Evolutionary conservation across 2,113 vertebrate species (phyloP), one percentile per base, ranked within the genome.

Genomic region (Corvus hawaiiensis): DNA sequence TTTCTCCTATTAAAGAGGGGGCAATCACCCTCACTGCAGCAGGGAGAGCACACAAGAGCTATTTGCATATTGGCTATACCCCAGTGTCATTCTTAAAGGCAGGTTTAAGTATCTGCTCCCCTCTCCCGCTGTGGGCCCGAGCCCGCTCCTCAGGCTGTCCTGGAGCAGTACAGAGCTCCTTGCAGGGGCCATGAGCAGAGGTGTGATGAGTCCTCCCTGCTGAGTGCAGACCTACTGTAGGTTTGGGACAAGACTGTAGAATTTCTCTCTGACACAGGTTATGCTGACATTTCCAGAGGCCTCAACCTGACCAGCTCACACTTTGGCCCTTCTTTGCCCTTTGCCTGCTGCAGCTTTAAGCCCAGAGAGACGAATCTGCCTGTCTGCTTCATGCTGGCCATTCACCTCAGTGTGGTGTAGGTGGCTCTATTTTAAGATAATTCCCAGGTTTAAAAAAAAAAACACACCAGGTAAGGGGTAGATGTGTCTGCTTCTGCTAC

Each of bases 391-490:
- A 0, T 14, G 33, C 69, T 75, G 78, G 41, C 33, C 54, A 23
- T 20, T 48, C 62, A 35, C 30, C 24, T 58, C 5, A 3, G 33
- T 0, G 0, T 22, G 44, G 39, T 1, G 23, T 82, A 72, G 89
- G 85, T 0, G 24, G 83, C 14, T 93, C 52, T 92, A 85, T 79
- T 88, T 88, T 83, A 84, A 87, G 78, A 30, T 55, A 75, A 87
- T 63, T 82, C 32, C 5, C 62, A 74, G 51, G 48, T 33, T 81
- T 13, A 67, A 54, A 46, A 35, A 32, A 49, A 4, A 16, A 6
- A 27, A 30, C 8, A 35, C 20, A 43, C 14, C 46, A 80, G 69
- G 69, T 90, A 69, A 93, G 46, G 74, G 37, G 35, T 28, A 75
- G 37, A 35, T 23, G 16, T 41, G n/a, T 64, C 56, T 85, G 58